These are phyloP conservation scores for Cantharis rustica DNA, from an alignment of 2,888 invertebrate genomes.

Conservation along the genomic window DNA sequence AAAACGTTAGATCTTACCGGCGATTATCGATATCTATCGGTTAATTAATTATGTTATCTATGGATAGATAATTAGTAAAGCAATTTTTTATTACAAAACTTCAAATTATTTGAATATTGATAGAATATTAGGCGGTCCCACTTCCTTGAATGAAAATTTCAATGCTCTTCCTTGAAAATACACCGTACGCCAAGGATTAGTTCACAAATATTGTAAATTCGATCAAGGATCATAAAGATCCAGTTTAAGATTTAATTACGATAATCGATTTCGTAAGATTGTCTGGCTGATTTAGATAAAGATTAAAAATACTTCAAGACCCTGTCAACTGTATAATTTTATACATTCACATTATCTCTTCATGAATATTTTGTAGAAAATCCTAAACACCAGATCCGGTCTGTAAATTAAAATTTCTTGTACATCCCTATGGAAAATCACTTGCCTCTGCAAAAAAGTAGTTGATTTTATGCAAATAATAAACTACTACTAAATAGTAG, in stretches of 20 bases:
- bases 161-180: slow-evolving; percentile 12
- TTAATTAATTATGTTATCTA: background rate
- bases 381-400: background rate
- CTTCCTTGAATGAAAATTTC: slow-evolving; percentile 8
- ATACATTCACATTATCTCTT: background rate
- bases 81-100: background rate
- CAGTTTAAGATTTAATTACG: slow-evolving; percentile 1
- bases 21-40: background rate
- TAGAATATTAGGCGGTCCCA: slow-evolving; percentile 7
- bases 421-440: background rate
- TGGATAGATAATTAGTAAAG: background rate
- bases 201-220: slow-evolving; percentile 5
- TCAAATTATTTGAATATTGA: background rate
- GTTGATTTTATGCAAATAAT: too few relatives aligned
- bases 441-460: background rate
- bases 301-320: background rate
- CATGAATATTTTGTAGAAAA: background rate
- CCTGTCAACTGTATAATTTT: background rate
- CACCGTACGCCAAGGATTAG: slow-evolving; percentile 4
- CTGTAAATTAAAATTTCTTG: background rate
- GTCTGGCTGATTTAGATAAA: background rate
- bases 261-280: slow-evolving; percentile 1
- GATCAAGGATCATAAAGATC: background rate
- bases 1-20: background rate
- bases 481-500: too few relatives aligned